Percentiles rank a stretch among this genome's conserved stretches.
Evolutionary conservation across 2,113 vertebrate genomes (phyloP).

Genomic region (Crotalus viridis): DNA sequence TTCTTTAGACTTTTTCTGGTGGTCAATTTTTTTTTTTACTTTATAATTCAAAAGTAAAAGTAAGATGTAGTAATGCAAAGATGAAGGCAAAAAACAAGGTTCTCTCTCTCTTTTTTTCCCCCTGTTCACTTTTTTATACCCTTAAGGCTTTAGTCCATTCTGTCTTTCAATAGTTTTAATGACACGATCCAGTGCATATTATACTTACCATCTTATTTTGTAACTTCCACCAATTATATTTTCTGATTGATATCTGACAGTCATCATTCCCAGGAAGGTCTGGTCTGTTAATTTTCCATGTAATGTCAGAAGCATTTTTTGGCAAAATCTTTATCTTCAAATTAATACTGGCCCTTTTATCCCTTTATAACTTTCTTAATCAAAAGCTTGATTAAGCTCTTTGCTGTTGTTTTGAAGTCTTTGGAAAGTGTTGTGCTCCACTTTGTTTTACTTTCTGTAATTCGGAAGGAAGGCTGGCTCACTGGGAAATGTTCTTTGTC

Average conservation of each 20-base stretch:
- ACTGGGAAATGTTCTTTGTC: background rate
- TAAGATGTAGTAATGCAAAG: background rate
- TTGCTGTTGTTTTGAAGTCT: background rate
- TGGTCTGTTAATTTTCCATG: background rate
- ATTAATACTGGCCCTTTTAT: background rate
- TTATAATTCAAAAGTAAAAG: background rate
- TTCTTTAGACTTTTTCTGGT: background rate
- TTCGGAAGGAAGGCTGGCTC: background rate
- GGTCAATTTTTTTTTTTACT: background rate
- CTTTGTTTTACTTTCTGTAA: background rate
- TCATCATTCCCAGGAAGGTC: background rate
- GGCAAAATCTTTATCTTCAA: background rate
- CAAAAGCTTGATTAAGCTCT: background rate
- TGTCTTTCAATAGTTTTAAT: background rate
- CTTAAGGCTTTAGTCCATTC: background rate
- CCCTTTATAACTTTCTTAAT: background rate
- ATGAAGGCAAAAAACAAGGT: background rate
- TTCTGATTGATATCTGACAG: background rate
- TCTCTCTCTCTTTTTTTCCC: background rate
- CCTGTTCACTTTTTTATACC: background rate
- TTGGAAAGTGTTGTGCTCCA: background rate
- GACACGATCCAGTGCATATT: background rate
- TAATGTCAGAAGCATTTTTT: background rate
- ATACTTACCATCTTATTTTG: background rate
- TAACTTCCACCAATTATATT: background rate